A percentile compares a stretch with the other conserved stretches of the same genome.
Evolutionary conservation across 2,888 invertebrate species (phyloP).

Genomic region (Drosophila helvetica): DNA sequence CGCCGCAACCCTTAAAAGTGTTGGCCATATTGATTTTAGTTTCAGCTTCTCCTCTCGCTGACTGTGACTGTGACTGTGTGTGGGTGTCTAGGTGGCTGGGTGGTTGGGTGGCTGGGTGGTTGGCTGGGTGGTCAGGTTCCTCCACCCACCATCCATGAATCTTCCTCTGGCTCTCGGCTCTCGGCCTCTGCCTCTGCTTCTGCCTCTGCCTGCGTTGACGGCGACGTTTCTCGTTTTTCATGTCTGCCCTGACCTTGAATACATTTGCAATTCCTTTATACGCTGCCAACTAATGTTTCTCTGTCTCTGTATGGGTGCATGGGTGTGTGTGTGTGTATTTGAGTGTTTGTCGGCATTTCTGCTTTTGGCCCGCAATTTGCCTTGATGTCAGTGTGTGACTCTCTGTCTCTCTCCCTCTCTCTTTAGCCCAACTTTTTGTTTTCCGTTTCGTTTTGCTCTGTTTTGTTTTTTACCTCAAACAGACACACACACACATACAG

Average conservation of each 20-base stretch:
- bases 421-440: conserved; percentile 30
- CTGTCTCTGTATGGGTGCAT: conserved; percentile 15
- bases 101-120: conserved; percentile 16
- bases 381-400: background rate
- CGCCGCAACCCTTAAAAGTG: conserved; percentile 79
- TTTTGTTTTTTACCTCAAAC: conserved; percentile 1
- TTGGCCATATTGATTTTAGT: conserved; percentile 74
- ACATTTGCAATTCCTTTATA: conserved; percentile 68
- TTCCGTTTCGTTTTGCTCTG: conserved; percentile 21
- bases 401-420: background rate
- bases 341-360: conserved; percentile 6
- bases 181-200: background rate
- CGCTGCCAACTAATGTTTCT: conserved; percentile 57
- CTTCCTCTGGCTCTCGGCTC: background rate
- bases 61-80: conserved; percentile 19
- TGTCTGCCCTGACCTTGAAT: conserved; percentile 76
- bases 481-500: background rate
- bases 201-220: conserved; percentile 28
- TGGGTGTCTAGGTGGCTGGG: conserved; percentile 11
- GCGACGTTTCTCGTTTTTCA: conserved; percentile 47
- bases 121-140: conserved; percentile 11
- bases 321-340: conserved; percentile 21
- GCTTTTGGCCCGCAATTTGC: background rate
- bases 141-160: background rate
- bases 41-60: conserved; percentile 4